phyloP scores from a whole-genome alignment of 1,140 invertebrate species.

The Anastatus disparis region DNA sequence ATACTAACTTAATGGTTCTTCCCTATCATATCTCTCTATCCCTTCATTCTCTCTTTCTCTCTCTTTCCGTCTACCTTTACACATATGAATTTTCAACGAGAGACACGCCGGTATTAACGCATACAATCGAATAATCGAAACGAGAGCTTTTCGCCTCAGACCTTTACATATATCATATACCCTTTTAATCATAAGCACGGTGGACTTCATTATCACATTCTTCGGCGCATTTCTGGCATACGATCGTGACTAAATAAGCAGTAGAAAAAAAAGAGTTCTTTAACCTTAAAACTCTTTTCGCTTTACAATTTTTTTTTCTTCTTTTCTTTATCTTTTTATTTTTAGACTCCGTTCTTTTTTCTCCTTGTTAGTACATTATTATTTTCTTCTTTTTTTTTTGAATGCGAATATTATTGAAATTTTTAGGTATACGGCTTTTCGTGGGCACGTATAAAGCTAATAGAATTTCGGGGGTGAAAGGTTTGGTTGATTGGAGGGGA shows the following conservation, averaged over 20 bases:
- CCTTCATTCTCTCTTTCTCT: not conserved
- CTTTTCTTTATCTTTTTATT: not conserved
- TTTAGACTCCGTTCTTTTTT: not conserved
- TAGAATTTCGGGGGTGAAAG: no score
- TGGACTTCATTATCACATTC: constrained; percentile 26
- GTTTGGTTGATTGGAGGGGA: no score
- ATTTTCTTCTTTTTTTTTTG: no score
- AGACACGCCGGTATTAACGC: not conserved
- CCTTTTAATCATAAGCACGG: no score
- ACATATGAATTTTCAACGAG: not conserved
- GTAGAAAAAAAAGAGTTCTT: no score
- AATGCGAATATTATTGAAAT: no score
- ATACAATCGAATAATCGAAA: constrained; percentile 24
- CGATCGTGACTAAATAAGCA: no score
- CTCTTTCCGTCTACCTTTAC: not conserved
- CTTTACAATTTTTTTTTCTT: not conserved
- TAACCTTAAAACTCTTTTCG: not conserved
- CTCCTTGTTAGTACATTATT: not conserved
- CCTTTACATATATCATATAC: not conserved
- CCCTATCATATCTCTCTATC: not conserved
- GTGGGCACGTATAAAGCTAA: no score
- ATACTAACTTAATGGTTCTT: no score
- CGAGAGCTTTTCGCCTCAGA: no score
- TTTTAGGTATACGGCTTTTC: no score
- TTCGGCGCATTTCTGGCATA: constrained; percentile 1